Evolutionary conservation across 2,797 vertebrate species (phyloP).

Genomic region (Gobio occitaniae): DNA sequence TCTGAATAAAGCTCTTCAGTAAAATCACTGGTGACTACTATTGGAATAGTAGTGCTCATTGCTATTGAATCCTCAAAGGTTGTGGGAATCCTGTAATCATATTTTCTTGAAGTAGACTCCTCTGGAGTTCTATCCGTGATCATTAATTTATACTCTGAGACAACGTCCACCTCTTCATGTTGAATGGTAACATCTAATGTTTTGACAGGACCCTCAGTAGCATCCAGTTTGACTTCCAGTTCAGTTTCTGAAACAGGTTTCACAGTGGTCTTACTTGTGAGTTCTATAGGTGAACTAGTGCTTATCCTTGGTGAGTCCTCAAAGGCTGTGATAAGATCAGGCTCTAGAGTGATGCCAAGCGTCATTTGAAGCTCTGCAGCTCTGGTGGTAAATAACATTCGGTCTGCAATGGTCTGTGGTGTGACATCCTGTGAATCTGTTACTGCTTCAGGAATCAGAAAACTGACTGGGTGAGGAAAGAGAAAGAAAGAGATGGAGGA

Average conservation of each 20-base stretch:
- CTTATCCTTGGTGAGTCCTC: conserved; percentile 7
- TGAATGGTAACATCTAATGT: background rate
- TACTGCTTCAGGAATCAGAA: conserved; percentile 21
- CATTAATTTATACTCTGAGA: conserved; percentile 1
- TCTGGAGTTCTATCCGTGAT: background rate
- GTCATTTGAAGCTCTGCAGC: conserved; percentile 59
- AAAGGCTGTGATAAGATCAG: conserved; percentile 35
- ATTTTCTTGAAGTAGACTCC: background rate
- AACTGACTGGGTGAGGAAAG: conserved; percentile 35
- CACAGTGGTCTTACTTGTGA: background rate
- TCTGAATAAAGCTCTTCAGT: conserved; percentile 23
- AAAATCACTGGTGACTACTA: background rate
- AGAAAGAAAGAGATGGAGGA: conserved; percentile 5
- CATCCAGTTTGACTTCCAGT: background rate
- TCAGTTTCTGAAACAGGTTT: conserved; percentile 22
- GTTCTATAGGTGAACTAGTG: background rate
- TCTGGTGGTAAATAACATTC: conserved; percentile 61
- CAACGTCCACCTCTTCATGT: background rate
- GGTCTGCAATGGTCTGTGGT: conserved; percentile 65
- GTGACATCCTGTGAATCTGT: conserved; percentile 15
- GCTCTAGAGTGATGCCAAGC: conserved; percentile 36
- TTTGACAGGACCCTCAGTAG: background rate
- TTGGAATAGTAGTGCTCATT: conserved; percentile 12
- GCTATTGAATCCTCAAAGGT: background rate
- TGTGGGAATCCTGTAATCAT: background rate